Conservation (phyloP, 2,113 vertebrate species). For the Fulica atra region DNA sequence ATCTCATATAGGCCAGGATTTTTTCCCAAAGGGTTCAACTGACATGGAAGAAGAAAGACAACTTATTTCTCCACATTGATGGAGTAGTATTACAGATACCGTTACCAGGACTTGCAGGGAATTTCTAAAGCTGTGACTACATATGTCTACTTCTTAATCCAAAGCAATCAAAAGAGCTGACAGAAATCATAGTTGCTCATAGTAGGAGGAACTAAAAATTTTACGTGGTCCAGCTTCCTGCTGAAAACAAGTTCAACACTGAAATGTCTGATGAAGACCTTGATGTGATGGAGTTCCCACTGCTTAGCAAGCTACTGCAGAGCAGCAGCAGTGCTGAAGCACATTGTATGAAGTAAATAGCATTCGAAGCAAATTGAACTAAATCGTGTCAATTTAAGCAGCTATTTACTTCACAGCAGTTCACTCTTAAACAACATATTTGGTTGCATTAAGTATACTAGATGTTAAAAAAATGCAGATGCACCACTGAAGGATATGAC, state of each 20-base stretch:
- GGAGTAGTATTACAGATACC: neutral
- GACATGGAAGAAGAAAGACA: neutral
- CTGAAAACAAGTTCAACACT: neutral
- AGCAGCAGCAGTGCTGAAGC: neutral
- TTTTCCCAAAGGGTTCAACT: neutral
- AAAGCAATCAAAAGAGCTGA: neutral
- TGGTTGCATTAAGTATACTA: neutral
- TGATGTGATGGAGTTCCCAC: neutral
- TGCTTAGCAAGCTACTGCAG: neutral
- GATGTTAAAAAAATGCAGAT: neutral
- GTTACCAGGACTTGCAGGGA: neutral
- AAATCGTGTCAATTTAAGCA: neutral
- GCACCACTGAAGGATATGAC: neutral
- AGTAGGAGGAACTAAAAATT: neutral
- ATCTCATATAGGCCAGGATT: neutral
- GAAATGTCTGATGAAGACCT: neutral
- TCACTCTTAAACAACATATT: neutral
- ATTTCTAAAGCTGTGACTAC: neutral
- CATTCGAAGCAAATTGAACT: neutral
- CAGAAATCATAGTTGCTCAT: neutral
- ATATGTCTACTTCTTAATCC: neutral
- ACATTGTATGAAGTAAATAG: neutral
- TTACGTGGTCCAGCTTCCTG: neutral
- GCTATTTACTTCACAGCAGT: neutral
- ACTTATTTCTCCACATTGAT: neutral